Base-by-base conservation (phyloP, 2,888 invertebrate species). In the Troides helena region DNA sequence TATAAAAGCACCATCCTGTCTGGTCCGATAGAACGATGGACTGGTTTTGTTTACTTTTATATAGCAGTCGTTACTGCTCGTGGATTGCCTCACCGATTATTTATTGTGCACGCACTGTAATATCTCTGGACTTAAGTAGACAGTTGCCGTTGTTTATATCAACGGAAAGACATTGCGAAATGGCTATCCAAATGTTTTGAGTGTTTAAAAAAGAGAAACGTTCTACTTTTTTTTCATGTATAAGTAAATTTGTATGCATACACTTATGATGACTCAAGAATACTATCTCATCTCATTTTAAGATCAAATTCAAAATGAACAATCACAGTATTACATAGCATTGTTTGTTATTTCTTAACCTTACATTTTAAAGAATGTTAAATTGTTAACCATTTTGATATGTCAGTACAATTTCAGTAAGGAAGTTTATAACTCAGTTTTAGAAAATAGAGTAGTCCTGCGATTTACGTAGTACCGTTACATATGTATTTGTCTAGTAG, bases 71-170 rank as follows among this genome's bases (percentile, higher is more conserved):
- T 69, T 61, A 69, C 69, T 65, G 68, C 43, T 57, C 57, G 53
- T 65, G 56, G 61, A 65, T 69, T 69, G 69, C 65, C 53, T 62
- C 69, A 70, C 59, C 62, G 65, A 65, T 69, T 69, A 61, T 69
- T 70, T 66, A 70, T 70, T 62, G 62, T 53, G 21, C 50, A n/a
- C 30, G 21, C 59, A 36, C 50, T 57, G 62, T 62, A 66, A 70
- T 70, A 70, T 70, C 62, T 70, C 60, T 69, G 65, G 43, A 57
- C 62, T 60, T 70, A 70, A 70, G 66, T 66, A 66, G 69, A 70
- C 66, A 70, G 66, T 66, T 57, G 46, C 69, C 18, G 65, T 69
- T 66, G 65, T 70, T 62, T 70, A 70, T 70, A 50, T n/a, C 65
- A 36, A 58, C 62, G 62, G 18, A 62, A 62, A 60, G 61, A 25